phyloP scores from a whole-genome alignment of 2,113 vertebrate species.

The Muntiacus muntjak region DNA sequence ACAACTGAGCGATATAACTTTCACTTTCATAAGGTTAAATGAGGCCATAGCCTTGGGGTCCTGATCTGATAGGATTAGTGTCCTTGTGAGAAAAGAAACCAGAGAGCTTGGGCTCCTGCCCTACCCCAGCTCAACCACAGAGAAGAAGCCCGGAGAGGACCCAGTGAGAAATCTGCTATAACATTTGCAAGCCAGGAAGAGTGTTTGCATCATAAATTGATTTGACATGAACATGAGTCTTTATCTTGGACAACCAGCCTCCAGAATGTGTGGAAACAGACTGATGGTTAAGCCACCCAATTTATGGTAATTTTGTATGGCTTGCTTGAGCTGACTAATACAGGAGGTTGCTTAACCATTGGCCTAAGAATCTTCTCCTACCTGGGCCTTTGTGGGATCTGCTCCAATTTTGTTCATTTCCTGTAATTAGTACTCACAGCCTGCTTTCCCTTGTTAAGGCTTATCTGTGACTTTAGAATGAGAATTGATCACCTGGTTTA shows the following conservation, averaged over 20 bases:
- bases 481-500: not conserved
- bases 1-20: too few species aligned
- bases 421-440: too few species aligned
- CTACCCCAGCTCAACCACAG: not conserved
- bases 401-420: not conserved
- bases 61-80: not conserved
- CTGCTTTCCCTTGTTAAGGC: not conserved
- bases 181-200: not conserved
- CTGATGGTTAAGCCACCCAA: not conserved
- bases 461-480: not conserved
- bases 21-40: not conserved
- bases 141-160: not conserved
- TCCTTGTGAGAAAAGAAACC: not conserved
- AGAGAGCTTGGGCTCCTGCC: not conserved
- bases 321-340: not conserved
- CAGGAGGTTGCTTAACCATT: not conserved
- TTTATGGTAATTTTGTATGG: not conserved
- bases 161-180: not conserved
- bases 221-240: not conserved
- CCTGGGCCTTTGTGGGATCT: not conserved
- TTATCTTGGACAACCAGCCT: not conserved
- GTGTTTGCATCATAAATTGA: not conserved
- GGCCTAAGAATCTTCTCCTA: not conserved
- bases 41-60: not conserved
- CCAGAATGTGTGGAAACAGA: not conserved